Base-by-base conservation (phyloP, 1,140 invertebrate genomes). In the Hycleus cichorii region DNA sequence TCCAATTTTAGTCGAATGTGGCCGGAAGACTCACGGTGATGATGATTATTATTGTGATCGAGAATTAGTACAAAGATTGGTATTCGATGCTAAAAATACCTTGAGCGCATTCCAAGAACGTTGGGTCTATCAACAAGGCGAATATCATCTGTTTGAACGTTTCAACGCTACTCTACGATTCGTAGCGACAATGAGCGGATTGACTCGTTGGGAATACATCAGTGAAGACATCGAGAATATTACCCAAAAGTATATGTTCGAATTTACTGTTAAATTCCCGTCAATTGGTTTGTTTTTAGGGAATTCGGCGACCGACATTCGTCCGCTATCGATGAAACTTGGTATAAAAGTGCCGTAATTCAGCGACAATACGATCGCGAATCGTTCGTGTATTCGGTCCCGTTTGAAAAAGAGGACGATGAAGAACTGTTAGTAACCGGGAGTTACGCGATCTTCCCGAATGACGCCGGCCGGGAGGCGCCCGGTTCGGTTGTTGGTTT, bases 301-400 rank as follows among this genome's bases (percentile, higher is more conserved):
- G 83, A 87, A 57, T 94, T 94, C 70, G 88, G 90, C 18, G 85
- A 91, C 63, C 74, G 81, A 24, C 83, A 94, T 71, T 83, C 81
- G 10, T 81, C 81, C 50, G 86, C 93, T 0, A 90, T 94, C 12
- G 90, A 96, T 70, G 93, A 95, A 71, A 83, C 88, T 0, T 97
- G 93, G 89, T 97, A 97, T 70, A 89, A 89, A 70, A 84, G 89
- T 47, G 92, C 94, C 2, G 90, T 96, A 3, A 81, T 95, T 40
- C 89, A 91, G 65, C 87, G 91, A 72, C 79, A 85, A 66, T 77
- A 87, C 27, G 86, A 90, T 62, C 77, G 83, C 2, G 83, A 90
- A 25, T 82, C 83, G 1, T 85, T 90, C 65, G 87, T 91, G 0
- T 89, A 89, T 69, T 84, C 85, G 57, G 88, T 93, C 1, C 88